Evolutionary conservation across 2,797 vertebrate species (phyloP), one percentile per base, ranked within the genome.

Genomic region (Ispidina lecontei): DNA sequence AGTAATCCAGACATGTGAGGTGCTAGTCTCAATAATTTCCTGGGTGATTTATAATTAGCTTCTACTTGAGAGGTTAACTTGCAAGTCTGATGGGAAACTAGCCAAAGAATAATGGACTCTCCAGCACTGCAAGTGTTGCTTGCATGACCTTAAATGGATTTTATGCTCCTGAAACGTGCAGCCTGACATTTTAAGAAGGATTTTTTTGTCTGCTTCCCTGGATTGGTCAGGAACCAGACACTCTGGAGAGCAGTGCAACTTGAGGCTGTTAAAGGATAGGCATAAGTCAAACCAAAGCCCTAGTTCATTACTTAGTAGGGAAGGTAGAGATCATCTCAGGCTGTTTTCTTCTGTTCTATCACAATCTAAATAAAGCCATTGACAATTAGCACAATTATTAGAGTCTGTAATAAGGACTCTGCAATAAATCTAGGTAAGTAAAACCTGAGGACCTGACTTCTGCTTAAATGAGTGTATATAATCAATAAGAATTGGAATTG

Each of bases 11-110:
- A 46, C 90, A 76, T 87, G 62, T 14, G 84, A 95, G 95, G 72
- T 59, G 76, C 19, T 49, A 83, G 87, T 59, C 80, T 82, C 54
- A 19, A 28, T 91, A 87, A 96, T 97, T 95, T 95, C 84, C 58
- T 14, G 89, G 91, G 77, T n/a, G 10, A 47, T 84, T 93, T 94
- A 91, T 77, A 96, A 97, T 95, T 94, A 90, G 33, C 72, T 91
- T 49, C 28, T 55, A 85, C 88, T 89, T 87, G 29, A 70, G 92
- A 92, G 96, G 92, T 84, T 96, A 96, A 90, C 89, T 20, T 33
- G 65, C 58, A 63, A 31, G 65, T 67, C 88, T 49, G 59, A 39
- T 79, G 67, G 88, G 88, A 95, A 91, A 39, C 26, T 46, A 63
- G 77, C 29, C 80, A 84, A 46, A 60, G 68, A 72, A 47, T 60